Evolutionary conservation across 2,797 vertebrate genomes (phyloP).

Genomic region (Gouania willdenowi): DNA sequence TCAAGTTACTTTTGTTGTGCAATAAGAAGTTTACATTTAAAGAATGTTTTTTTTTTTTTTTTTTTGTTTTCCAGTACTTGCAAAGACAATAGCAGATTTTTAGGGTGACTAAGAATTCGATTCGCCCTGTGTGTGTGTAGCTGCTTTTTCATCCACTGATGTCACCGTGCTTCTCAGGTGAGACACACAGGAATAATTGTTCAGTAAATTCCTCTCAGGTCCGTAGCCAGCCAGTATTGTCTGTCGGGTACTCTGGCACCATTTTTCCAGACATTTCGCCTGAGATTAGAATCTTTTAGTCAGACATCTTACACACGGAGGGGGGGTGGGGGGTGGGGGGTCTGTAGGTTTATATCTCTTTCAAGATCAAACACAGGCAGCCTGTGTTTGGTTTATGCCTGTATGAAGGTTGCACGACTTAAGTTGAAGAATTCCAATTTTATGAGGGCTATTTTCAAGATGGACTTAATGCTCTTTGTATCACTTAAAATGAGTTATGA

Average conservation of each 20-base stretch:
- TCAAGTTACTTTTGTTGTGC: background rate
- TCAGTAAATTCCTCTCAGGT: constrained; percentile 56
- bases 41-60: constrained; percentile 7
- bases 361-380: constrained; percentile 69
- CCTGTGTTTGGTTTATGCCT: constrained; percentile 57
- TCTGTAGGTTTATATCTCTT: constrained; percentile 68
- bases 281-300: constrained; percentile 74
- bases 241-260: constrained; percentile 53
- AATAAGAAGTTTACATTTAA: background rate
- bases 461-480: constrained; percentile 28
- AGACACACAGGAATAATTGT: constrained; percentile 46
- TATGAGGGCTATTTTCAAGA: constrained; percentile 37
- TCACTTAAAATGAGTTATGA: too few relatives aligned
- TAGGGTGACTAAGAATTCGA: constrained; percentile 12
- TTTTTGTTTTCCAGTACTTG: constrained; percentile 18
- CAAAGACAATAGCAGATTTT: background rate
- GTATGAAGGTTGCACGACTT: constrained; percentile 48
- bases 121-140: constrained; percentile 34
- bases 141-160: constrained; percentile 31
- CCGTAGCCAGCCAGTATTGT: constrained; percentile 50
- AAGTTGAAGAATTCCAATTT: constrained; percentile 56
- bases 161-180: constrained; percentile 34
- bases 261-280: constrained; percentile 67
- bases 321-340: too few relatives aligned
- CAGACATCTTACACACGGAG: constrained; percentile 68